Percentiles rank a stretch among this genome's conserved stretches.
Conservation (phyloP, 2,888 invertebrate genomes). For the Aricia artaxerxes region DNA sequence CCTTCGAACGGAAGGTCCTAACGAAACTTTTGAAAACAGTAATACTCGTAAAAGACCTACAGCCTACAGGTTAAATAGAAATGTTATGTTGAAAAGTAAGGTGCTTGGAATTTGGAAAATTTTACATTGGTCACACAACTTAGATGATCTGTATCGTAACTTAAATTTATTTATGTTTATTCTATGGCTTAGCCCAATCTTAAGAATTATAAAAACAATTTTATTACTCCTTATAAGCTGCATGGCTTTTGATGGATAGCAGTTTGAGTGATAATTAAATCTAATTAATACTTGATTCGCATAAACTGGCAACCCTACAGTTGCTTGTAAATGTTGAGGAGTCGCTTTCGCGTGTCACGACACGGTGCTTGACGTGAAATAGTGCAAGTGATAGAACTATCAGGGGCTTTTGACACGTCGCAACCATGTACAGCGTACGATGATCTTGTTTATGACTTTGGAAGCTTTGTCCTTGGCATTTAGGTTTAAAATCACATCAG, state of each 20-base stretch:
- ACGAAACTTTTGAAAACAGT: too few species aligned
- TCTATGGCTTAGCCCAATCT: neutral
- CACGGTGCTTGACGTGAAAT: constrained; percentile 29
- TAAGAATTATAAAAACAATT: neutral
- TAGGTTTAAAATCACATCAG: neutral
- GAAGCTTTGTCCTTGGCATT: neutral
- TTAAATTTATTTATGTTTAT: too few species aligned
- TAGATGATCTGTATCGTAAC: too few species aligned
- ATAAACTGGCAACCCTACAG: constrained; percentile 6
- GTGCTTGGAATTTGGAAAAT: too few species aligned
- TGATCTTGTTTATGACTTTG: neutral
- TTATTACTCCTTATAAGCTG: neutral
- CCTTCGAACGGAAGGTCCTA: too few species aligned
- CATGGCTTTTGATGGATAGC: neutral
- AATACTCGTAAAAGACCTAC: too few species aligned
- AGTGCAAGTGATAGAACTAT: constrained; percentile 31
- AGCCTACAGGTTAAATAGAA: too few species aligned
- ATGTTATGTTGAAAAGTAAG: too few species aligned
- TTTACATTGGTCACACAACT: too few species aligned
- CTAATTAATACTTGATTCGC: neutral
- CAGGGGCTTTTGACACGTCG: constrained; percentile 12
- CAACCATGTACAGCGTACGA: neutral
- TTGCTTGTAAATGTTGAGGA: constrained; percentile 15
- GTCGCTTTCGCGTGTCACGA: constrained; percentile 24
- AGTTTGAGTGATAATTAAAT: neutral